Conservation (phyloP, 2,113 vertebrate species). For the Planiliza haematocheilus region DNA sequence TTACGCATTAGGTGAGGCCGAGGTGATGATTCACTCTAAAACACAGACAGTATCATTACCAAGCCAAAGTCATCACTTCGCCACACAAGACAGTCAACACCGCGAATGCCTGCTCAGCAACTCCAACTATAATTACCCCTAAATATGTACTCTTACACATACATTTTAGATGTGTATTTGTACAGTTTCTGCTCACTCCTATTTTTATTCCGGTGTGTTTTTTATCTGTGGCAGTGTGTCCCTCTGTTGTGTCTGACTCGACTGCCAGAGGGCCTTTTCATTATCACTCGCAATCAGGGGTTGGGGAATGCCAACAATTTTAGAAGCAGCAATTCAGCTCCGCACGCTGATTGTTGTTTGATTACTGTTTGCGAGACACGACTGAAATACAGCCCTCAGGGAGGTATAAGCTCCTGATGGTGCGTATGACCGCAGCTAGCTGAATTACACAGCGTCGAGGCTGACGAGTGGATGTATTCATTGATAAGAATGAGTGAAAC, state of each 20-base stretch:
- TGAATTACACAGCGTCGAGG: slow-evolving; percentile 33
- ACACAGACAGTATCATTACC: slow-evolving; percentile 66
- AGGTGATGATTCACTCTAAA: slow-evolving; percentile 63
- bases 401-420: slow-evolving; percentile 21
- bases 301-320: slow-evolving; percentile 40
- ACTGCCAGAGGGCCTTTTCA: slow-evolving; percentile 42
- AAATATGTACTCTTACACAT: slow-evolving; percentile 1
- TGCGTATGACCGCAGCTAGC: slow-evolving; percentile 31
- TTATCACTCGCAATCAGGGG: slow-evolving; percentile 54
- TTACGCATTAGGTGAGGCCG: slow-evolving; percentile 44
- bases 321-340: slow-evolving; percentile 54
- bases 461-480: neutral
- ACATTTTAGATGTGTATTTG: neutral
- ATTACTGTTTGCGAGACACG: slow-evolving; percentile 67
- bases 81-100: slow-evolving; percentile 33
- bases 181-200: neutral
- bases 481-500: slow-evolving; percentile 46
- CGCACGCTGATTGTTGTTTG: slow-evolving; percentile 46
- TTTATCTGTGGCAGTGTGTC: slow-evolving; percentile 10
- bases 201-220: slow-evolving; percentile 28
- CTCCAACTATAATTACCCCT: slow-evolving; percentile 11
- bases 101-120: slow-evolving; percentile 27
- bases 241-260: slow-evolving; percentile 33
- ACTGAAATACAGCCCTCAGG: slow-evolving; percentile 43
- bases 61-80: slow-evolving; percentile 37